Conservation (phyloP, 1,140 invertebrate species). For the Drosophila watanabei region DNA sequence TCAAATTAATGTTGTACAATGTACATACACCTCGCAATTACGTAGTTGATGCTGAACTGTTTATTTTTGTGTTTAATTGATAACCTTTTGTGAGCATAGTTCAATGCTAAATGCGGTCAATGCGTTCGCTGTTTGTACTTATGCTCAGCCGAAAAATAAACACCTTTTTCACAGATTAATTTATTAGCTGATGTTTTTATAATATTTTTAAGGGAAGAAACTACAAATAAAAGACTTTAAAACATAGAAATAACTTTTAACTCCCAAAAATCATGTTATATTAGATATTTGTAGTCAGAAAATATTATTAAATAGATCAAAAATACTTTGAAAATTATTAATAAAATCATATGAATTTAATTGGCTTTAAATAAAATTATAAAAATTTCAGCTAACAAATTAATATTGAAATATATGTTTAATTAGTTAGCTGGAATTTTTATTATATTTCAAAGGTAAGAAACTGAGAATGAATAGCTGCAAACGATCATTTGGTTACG, state of each 20-base stretch:
- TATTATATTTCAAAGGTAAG: neutral
- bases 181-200: neutral
- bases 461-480: too few species aligned
- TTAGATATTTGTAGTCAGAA: too few species aligned
- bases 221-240: too few species aligned
- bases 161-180: neutral
- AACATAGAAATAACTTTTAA: too few species aligned
- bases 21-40: constrained; percentile 3
- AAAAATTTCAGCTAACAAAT: too few species aligned
- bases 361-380: too few species aligned
- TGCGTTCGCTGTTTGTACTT: constrained; percentile 33
- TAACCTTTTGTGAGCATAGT: constrained; percentile 60
- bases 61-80: constrained; percentile 35
- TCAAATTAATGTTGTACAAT: constrained; percentile 8
- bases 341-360: neutral
- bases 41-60: constrained; percentile 20
- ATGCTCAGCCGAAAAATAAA: neutral
- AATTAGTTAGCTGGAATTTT: neutral
- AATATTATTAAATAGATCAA: neutral
- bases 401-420: too few species aligned
- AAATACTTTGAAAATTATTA: too few species aligned
- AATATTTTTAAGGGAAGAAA: neutral
- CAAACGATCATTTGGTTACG: neutral
- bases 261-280: neutral
- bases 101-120: constrained; percentile 74